phyloP scores from a whole-genome alignment of 2,797 vertebrate species.

The Sebastolobus alascanus region DNA sequence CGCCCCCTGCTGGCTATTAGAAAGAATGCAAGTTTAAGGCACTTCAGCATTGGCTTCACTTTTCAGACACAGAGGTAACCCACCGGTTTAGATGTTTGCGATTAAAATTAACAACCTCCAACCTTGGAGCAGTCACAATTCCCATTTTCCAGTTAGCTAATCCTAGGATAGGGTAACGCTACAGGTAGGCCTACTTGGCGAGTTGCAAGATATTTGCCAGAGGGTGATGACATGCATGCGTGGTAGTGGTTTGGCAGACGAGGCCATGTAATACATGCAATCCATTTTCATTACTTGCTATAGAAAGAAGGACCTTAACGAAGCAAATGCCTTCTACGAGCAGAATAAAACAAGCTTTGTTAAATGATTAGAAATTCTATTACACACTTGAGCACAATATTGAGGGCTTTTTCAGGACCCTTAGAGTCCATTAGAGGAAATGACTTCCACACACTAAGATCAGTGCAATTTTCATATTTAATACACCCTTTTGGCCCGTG shows the following conservation, averaged over 20 bases:
- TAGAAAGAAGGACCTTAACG: constrained; percentile 10
- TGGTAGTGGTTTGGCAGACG: neutral
- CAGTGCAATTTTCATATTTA: constrained; percentile 62
- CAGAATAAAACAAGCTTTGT: constrained; percentile 14
- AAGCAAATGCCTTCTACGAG: constrained; percentile 15
- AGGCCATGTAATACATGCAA: neutral
- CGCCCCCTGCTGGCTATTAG: no score
- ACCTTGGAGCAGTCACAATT: neutral
- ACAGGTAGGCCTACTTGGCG: neutral
- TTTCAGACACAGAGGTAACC: neutral
- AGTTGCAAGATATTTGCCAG: neutral
- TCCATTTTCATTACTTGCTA: constrained; percentile 16
- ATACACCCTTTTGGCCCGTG: constrained; percentile 42
- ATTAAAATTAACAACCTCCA: neutral
- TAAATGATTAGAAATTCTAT: constrained; percentile 58
- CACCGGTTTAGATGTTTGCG: neutral
- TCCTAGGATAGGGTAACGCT: neutral
- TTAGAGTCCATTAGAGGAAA: constrained; percentile 60
- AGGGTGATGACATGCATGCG: neutral
- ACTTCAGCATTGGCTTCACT: no score
- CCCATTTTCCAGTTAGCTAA: neutral
- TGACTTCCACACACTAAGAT: constrained; percentile 50
- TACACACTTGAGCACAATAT: constrained; percentile 50
- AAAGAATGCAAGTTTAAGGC: no score
- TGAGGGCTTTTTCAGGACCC: constrained; percentile 36